These are phyloP conservation scores for Drosophila parabipectinata DNA, from an alignment of 1,140 invertebrate genomes.

Conservation along the genomic window DNA sequence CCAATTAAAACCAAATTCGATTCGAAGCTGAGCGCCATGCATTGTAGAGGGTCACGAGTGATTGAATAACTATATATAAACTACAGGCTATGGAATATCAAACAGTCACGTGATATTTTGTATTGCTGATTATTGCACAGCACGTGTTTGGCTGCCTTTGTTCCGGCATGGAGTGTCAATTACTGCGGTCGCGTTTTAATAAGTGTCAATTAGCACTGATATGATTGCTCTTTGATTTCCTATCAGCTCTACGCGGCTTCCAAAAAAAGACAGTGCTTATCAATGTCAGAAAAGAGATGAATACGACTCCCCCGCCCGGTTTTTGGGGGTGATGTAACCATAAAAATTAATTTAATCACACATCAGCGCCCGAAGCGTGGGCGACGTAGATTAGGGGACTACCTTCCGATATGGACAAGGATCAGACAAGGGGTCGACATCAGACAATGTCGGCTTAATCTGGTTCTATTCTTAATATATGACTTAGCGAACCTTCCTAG, in stretches of 20 bases:
- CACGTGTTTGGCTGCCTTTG: conserved; percentile 50
- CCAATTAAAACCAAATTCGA: conserved; percentile 1
- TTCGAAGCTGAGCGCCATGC: background rate
- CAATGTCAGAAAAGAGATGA: conserved; percentile 48
- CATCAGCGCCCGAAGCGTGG: conserved; percentile 36
- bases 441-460: conserved; percentile 29
- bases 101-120: conserved; percentile 45
- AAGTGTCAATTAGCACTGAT: conserved; percentile 75
- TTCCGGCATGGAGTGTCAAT: conserved; percentile 53
- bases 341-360: conserved; percentile 59
- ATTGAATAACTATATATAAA: background rate
- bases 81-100: conserved; percentile 18
- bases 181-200: conserved; percentile 53
- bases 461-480: background rate
- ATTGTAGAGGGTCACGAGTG: background rate
- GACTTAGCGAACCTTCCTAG: conserved; percentile 8
- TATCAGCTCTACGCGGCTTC: conserved; percentile 27
- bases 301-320: conserved; percentile 25
- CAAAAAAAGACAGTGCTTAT: conserved; percentile 45
- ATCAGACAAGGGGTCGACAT: conserved; percentile 26
- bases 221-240: conserved; percentile 42
- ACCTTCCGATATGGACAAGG: conserved; percentile 34
- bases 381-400: conserved; percentile 30
- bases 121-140: conserved; percentile 49
- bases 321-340: conserved; percentile 62